Percentiles rank a stretch among this genome's conserved stretches.
Evolutionary conservation across 2,113 vertebrate genomes (phyloP).

Genomic region (Drymodes brunneopygia): DNA sequence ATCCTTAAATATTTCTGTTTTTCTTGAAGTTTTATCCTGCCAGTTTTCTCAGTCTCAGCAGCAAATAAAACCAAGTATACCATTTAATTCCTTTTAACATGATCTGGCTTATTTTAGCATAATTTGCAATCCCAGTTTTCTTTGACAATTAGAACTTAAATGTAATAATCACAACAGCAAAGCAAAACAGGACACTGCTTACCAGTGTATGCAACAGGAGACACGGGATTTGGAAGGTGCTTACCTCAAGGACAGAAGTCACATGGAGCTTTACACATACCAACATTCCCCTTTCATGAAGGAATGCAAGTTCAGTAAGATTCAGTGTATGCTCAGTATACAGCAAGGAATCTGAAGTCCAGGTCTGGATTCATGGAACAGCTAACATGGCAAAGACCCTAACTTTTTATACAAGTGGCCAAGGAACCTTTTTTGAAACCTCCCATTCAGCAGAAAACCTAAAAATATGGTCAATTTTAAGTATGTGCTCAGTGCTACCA

Average conservation of each 20-base stretch:
- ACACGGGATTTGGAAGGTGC: background rate
- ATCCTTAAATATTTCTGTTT: background rate
- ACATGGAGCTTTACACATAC: background rate
- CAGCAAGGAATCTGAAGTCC: background rate
- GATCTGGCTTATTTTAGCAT: background rate
- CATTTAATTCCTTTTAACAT: background rate
- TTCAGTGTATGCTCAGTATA: background rate
- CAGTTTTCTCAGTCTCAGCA: background rate
- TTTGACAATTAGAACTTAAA: constrained; percentile 32
- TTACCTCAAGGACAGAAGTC: constrained; percentile 52
- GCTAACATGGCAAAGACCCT: background rate
- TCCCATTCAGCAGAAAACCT: background rate
- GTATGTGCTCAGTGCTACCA: background rate
- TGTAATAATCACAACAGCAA: background rate
- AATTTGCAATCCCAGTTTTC: constrained; percentile 26
- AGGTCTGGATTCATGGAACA: constrained; percentile 36
- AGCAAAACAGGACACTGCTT: background rate
- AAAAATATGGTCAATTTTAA: background rate
- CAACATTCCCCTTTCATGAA: background rate
- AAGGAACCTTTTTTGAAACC: background rate
- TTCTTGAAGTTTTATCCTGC: background rate
- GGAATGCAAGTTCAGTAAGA: background rate
- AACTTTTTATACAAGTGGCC: background rate
- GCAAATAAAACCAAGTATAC: background rate
- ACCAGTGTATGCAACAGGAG: background rate